phyloP scores from a whole-genome alignment of 2,113 vertebrate species.

The Haemorhous mexicanus region DNA sequence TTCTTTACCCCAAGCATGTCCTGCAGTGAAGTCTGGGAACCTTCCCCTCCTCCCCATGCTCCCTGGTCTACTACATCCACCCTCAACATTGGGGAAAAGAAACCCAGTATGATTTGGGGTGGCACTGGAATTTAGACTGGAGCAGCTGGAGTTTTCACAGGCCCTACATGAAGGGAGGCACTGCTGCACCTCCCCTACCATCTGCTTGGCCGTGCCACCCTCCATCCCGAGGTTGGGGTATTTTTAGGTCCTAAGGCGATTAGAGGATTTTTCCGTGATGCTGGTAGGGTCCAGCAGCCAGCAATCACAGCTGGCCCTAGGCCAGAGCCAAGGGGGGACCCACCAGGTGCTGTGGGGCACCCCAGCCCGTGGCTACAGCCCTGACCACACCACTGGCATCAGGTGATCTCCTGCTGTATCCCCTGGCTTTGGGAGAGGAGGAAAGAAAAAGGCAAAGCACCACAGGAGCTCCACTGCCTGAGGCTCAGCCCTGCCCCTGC shows the following conservation, averaged over 20 bases:
- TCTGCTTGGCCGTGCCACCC: conserved; percentile 20
- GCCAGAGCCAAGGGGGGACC: background rate
- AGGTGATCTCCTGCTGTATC: accelerated
- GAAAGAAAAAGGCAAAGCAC: background rate
- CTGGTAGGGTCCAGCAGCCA: conserved; percentile 29
- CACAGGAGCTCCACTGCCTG: accelerated
- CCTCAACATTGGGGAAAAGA: background rate
- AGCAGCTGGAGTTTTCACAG: background rate
- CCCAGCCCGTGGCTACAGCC: accelerated
- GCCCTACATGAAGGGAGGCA: background rate
- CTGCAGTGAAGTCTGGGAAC: accelerated
- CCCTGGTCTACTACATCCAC: background rate
- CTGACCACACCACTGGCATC: accelerated
- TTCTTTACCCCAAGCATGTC: accelerated
- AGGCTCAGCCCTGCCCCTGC: background rate
- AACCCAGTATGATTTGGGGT: accelerated
- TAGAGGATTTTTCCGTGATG: conserved; percentile 81
- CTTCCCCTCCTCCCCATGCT: accelerated
- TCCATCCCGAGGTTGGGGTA: conserved; percentile 43
- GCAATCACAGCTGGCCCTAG: background rate
- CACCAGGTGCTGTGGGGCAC: accelerated
- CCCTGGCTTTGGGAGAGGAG: background rate
- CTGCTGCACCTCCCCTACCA: background rate
- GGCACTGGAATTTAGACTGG: background rate
- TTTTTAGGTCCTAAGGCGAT: conserved; percentile 79